Conservation (phyloP, 2,797 vertebrate species). For the Tangara arthus region DNA sequence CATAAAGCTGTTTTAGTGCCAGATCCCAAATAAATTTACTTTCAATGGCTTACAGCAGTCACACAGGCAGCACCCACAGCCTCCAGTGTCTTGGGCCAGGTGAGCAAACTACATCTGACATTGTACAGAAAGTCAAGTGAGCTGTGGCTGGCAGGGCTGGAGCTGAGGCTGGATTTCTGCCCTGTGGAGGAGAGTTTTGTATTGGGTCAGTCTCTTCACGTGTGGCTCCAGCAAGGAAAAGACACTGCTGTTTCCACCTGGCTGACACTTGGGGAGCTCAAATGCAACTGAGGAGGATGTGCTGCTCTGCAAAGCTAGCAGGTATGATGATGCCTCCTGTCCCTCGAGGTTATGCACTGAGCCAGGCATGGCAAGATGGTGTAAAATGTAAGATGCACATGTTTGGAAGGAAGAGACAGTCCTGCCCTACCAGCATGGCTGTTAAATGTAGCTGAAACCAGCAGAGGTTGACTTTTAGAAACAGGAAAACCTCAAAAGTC, state of each 20-base stretch:
- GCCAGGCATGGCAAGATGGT: not conserved
- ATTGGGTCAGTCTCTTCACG: rapidly evolving
- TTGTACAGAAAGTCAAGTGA: not conserved
- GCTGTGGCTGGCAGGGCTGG: not conserved
- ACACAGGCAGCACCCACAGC: not conserved
- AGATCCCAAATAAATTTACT: not conserved
- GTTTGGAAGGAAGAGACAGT: not conserved
- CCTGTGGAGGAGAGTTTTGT: not conserved
- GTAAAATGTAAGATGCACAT: not conserved
- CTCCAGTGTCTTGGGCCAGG: not conserved
- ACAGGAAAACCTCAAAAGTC: not conserved
- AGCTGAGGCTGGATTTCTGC: not conserved
- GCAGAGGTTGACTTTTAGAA: not conserved
- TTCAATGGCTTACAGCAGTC: not conserved
- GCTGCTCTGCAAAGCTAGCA: not conserved
- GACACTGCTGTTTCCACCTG: not conserved
- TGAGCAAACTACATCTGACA: not conserved
- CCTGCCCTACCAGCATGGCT: not conserved
- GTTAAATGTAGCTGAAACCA: not conserved
- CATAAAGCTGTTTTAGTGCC: not conserved
- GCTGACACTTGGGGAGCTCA: not conserved
- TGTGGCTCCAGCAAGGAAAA: not conserved
- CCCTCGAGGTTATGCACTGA: rapidly evolving
- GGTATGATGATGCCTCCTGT: not conserved
- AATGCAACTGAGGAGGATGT: not conserved